Conservation (phyloP, 2,888 invertebrate genomes). For the Matsumyia berberina region DNA sequence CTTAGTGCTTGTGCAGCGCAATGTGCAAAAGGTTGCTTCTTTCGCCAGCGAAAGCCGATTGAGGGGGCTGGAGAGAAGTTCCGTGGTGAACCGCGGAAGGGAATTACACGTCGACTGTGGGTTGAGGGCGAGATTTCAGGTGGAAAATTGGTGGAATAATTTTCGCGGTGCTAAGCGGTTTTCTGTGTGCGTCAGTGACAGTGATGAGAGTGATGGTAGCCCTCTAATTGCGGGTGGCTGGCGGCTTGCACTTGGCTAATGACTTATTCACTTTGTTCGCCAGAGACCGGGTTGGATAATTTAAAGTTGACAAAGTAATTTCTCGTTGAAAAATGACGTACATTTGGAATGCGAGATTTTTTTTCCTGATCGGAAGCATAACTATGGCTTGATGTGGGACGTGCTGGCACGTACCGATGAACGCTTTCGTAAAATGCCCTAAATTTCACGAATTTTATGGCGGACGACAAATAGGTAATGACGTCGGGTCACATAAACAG, state of each 20-base stretch:
- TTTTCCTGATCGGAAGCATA: too few relatives aligned
- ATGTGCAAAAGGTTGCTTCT: conserved; percentile 25
- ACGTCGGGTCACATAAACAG: too few relatives aligned
- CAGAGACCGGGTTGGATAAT: background rate
- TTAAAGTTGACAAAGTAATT: background rate
- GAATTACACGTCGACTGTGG: conserved; percentile 3
- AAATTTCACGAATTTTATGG: too few relatives aligned
- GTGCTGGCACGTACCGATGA: too few relatives aligned
- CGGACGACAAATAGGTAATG: too few relatives aligned
- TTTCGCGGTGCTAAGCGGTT: conserved; percentile 46
- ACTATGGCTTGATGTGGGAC: too few relatives aligned
- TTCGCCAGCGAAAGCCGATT: too few relatives aligned
- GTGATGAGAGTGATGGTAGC: background rate
- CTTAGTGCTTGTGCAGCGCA: conserved; percentile 16
- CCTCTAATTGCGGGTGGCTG: conserved; percentile 28
- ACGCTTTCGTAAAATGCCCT: too few relatives aligned
- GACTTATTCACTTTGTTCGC: conserved; percentile 39
- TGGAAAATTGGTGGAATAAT: conserved; percentile 46
- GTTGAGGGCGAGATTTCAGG: conserved; percentile 43
- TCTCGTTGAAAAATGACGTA: background rate
- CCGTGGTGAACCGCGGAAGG: conserved; percentile 48
- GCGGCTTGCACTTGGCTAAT: conserved; percentile 40
- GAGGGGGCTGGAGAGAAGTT: conserved; percentile 2
- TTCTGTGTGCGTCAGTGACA: conserved; percentile 36
- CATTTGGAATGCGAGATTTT: too few relatives aligned